Evolutionary conservation across 2,888 invertebrate genomes (phyloP), one percentile per base, ranked within the genome.

Genomic region (Prenolepis imparis): DNA sequence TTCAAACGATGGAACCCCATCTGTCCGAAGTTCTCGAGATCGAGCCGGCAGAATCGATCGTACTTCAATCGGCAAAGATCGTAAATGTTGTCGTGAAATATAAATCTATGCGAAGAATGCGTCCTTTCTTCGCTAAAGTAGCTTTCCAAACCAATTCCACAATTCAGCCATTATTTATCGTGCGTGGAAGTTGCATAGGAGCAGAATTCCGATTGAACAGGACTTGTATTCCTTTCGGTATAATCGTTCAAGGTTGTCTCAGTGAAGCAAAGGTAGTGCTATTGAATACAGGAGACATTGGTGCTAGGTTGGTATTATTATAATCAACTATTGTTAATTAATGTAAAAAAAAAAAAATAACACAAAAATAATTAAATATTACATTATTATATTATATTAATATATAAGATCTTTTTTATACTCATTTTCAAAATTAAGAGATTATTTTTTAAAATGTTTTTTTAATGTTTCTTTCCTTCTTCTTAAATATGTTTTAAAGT

Each of bases 271-370:
- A 94, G 87, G 91, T 96, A 36, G 91, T 95, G 48, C 93, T 96
- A 89, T 93, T 93, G 68, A 96, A 96, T 92, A 95, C 93, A 9
- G 96, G 96, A 4, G 96, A 96, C 89, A 93, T 96, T 82, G 96
- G 95, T 70, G 95, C 96, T 28, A 95, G 93, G 96, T 96, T 74
- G 15, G 28, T 73, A 0, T 28, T 9, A 44, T 44, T 52, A 48
- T 48, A 52, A n/a, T 52, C 15, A 73, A 59, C 18, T 39, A 28
- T n/a, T 52, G 8, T n/a, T 52, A 52, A n/a, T n/a, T 36, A 5
- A 57, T 3, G 9, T 55, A 21, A 68, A n/a, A n/a, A n/a, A n/a
- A n/a, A n/a, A n/a, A n/a, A n/a, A 28, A 28, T 52, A 36, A 52
- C 36, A 24, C 15, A 52, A 36, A 21, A 36, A 36, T 11, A 39